phyloP scores from a whole-genome alignment of 2,888 invertebrate species.

The Chrysolina haemoptera region DNA sequence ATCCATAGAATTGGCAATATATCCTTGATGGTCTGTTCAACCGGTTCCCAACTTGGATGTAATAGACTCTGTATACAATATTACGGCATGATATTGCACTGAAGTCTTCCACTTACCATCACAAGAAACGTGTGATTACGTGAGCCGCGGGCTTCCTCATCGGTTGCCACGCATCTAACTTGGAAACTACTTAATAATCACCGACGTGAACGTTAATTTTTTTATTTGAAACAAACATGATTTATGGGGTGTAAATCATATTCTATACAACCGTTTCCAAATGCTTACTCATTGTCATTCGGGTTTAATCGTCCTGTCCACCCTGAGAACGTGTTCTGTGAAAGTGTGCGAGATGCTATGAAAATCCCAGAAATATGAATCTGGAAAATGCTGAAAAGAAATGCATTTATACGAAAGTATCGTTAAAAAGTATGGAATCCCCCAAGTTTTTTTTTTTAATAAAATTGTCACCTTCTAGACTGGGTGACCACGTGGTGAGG shows the following conservation, averaged over 20 bases:
- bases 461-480: too few species aligned
- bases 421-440: too few species aligned
- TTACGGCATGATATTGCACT: conserved; percentile 26
- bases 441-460: too few species aligned
- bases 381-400: too few species aligned
- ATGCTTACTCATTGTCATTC: neutral
- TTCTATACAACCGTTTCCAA: neutral
- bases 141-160: conserved; percentile 24
- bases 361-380: too few species aligned
- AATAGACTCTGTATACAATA: conserved; percentile 26
- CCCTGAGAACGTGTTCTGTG: too few species aligned
- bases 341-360: too few species aligned
- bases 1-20: too few species aligned
- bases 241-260: conserved; percentile 2
- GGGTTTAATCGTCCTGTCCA: too few species aligned
- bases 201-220: neutral
- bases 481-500: too few species aligned
- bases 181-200: conserved; percentile 27
- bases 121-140: conserved; percentile 33
- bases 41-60: neutral
- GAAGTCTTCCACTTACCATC: conserved; percentile 27
- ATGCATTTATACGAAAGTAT: too few species aligned
- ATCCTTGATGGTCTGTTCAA: neutral
- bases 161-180: conserved; percentile 17
- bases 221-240: neutral